These are phyloP conservation scores for Orchesella flavescens DNA, from an alignment of 2,888 invertebrate species.

Conservation along the genomic window DNA sequence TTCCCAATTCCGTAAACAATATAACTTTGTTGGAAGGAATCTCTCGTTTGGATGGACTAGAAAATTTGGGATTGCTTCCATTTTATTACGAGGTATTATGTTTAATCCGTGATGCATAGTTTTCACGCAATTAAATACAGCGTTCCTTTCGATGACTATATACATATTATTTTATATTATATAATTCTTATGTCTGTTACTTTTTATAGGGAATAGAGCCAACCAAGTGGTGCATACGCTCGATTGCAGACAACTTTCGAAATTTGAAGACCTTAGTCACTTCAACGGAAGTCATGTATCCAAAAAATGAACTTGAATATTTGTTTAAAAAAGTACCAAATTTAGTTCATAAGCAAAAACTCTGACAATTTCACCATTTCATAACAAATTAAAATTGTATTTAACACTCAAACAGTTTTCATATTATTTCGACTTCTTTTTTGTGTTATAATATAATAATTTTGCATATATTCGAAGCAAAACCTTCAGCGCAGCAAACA, in stretches of 20 bases:
- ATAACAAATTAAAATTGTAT: too few relatives aligned
- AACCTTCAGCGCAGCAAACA: too few relatives aligned
- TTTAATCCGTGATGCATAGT: too few relatives aligned
- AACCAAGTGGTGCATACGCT: conserved; percentile 59
- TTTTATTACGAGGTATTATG: conserved; percentile 32
- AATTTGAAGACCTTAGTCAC: conserved; percentile 43
- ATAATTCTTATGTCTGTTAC: neutral
- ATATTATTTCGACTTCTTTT: too few relatives aligned
- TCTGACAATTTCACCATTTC: neutral
- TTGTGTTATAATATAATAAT: too few relatives aligned
- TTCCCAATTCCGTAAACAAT: conserved; percentile 49
- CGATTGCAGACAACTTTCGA: conserved; percentile 58
- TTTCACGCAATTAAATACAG: too few relatives aligned
- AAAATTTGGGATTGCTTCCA: conserved; percentile 60
- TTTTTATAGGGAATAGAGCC: conserved; percentile 27
- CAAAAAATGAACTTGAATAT: conserved; percentile 32
- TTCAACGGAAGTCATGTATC: conserved; percentile 38
- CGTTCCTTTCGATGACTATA: too few relatives aligned
- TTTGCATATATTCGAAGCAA: too few relatives aligned
- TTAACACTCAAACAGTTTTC: too few relatives aligned
- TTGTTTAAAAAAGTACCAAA: conserved; percentile 43
- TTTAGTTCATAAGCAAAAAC: conserved; percentile 13
- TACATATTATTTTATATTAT: too few relatives aligned
- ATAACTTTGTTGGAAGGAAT: conserved; percentile 60
- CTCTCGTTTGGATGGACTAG: conserved; percentile 37